These are phyloP conservation scores for Peromyscus leucopus DNA, from an alignment of 2,113 vertebrate species.

Conservation along the genomic window DNA sequence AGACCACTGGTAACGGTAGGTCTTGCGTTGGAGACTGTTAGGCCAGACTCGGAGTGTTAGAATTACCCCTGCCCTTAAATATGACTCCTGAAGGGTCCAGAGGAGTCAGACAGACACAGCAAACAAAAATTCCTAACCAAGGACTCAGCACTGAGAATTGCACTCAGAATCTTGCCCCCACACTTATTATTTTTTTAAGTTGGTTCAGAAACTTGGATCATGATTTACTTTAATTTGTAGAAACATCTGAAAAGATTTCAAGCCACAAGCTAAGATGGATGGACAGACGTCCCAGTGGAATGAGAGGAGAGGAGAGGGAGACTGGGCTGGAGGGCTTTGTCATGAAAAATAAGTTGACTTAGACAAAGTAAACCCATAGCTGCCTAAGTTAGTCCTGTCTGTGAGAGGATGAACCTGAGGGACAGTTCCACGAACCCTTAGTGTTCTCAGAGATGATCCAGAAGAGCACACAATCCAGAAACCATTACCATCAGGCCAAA, in stretches of 20 bases:
- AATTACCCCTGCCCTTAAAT: not conserved
- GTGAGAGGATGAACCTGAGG: not conserved
- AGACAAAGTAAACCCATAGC: not conserved
- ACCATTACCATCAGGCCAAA: not conserved
- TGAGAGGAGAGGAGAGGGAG: not conserved
- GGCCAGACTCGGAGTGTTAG: not conserved
- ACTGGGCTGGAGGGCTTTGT: not conserved
- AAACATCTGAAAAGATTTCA: slow-evolving; percentile 43
- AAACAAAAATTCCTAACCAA: not conserved
- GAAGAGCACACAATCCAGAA: not conserved
- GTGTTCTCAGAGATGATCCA: not conserved
- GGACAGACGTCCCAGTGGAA: not conserved
- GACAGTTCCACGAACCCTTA: not conserved
- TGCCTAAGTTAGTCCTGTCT: not conserved
- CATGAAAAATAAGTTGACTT: not conserved
- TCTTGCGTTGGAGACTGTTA: not conserved
- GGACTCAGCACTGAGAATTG: not conserved
- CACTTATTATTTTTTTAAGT: not conserved
- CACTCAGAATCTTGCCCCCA: too few species aligned
- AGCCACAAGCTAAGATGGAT: not conserved
- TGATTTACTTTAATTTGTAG: not conserved
- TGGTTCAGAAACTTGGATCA: not conserved
- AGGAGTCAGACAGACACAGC: not conserved
- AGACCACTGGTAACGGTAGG: not conserved
- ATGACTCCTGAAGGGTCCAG: not conserved